A percentile compares a stretch with the other conserved stretches of the same genome.
These are phyloP conservation scores for Martes flavigula DNA, from an alignment of 2,797 vertebrate genomes.

Conservation along the genomic window DNA sequence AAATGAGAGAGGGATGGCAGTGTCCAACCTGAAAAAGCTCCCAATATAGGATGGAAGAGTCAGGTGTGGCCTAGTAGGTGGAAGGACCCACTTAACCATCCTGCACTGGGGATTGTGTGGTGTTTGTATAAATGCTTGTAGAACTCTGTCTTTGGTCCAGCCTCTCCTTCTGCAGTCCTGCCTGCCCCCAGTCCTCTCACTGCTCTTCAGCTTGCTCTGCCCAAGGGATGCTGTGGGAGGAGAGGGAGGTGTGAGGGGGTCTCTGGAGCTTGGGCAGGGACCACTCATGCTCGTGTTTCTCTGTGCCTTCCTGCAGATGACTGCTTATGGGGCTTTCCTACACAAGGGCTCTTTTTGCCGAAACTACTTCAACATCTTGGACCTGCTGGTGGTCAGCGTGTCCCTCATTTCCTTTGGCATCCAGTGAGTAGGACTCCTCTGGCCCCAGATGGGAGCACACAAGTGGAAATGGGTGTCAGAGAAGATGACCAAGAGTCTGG, in stretches of 20 bases:
- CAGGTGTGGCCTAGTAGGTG: not conserved
- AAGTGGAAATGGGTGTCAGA: not conserved
- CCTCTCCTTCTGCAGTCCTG: not conserved
- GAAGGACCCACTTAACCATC: not conserved
- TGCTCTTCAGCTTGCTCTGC: not conserved
- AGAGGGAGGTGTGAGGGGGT: not conserved
- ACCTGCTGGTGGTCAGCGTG: constrained; percentile 98
- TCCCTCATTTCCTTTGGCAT: constrained; percentile 99
- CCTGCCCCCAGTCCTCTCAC: not conserved
- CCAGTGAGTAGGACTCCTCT: constrained; percentile 91
- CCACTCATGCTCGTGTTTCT: constrained; percentile 68
- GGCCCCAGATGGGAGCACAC: not conserved
- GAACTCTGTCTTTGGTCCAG: not conserved
- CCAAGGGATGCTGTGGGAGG: not conserved
- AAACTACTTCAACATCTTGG: constrained; percentile 99
- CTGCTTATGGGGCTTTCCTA: constrained; percentile 97
- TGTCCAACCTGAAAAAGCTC: not conserved
- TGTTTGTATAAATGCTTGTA: not conserved
- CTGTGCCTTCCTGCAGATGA: constrained; percentile 91
- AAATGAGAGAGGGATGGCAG: not conserved
- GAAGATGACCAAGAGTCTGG: not conserved
- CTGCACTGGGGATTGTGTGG: not conserved
- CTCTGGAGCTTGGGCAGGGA: constrained; percentile 46
- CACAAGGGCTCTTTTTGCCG: constrained; percentile 99
- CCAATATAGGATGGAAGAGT: not conserved